These are phyloP conservation scores for Strongylocentrotus purpuratus DNA, from an alignment of 35 echinoderm and acorn worm genomes.

Conservation along the genomic window DNA sequence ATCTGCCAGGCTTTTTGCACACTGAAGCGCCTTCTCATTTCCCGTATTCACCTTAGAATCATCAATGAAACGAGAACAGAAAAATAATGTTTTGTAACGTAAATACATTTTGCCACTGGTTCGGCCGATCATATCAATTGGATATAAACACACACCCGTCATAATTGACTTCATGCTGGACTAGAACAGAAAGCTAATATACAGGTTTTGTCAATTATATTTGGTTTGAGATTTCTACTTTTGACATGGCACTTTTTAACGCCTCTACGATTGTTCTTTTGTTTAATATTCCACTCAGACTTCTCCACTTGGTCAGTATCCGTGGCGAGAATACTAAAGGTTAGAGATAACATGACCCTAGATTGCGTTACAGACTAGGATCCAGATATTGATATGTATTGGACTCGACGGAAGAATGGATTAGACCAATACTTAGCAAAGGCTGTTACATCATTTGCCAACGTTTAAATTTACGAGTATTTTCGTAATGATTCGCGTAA, in stretches of 20 bases:
- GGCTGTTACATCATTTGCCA: not conserved
- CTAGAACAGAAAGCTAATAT: not conserved
- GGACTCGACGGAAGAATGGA: not conserved
- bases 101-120: no score
- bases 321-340: not conserved
- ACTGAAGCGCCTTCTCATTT: no score
- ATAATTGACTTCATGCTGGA: no score
- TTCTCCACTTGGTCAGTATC: not conserved
- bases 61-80: no score
- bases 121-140: no score
- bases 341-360: not conserved
- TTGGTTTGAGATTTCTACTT: no score
- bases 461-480: not conserved
- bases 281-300: not conserved
- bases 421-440: not conserved
- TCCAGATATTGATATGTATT: not conserved
- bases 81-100: no score
- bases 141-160: no score
- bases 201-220: not conserved
- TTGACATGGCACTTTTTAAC: not conserved
- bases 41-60: no score
- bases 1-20: no score
- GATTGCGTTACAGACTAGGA: not conserved
- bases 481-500: not conserved
- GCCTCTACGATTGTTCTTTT: not conserved